Conservation (phyloP, 2,888 invertebrate genomes). For the Hymenopus coronatus region DNA sequence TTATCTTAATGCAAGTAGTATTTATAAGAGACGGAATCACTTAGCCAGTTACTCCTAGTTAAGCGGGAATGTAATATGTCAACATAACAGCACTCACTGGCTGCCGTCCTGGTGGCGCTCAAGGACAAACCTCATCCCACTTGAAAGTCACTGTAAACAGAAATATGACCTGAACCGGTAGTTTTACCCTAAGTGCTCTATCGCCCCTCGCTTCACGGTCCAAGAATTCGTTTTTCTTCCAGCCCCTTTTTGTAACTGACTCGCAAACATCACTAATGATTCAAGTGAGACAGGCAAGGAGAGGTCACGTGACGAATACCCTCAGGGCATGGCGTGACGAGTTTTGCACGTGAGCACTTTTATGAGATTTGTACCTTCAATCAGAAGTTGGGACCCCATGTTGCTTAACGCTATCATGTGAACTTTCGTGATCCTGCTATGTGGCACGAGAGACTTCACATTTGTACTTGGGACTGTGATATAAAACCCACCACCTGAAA, state of each 20-base stretch:
- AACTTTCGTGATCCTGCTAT: background rate
- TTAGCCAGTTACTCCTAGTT: too few species aligned
- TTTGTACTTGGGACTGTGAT: too few species aligned
- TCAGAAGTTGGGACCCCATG: background rate
- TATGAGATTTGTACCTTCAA: background rate
- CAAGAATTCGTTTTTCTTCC: background rate
- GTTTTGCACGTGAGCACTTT: background rate
- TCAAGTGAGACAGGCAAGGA: background rate
- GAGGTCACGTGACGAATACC: background rate
- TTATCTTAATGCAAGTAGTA: too few species aligned
- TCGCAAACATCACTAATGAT: background rate
- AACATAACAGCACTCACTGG: too few species aligned
- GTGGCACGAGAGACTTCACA: background rate
- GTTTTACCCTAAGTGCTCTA: background rate
- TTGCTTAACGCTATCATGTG: background rate
- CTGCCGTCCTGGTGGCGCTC: too few species aligned
- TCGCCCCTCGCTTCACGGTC: background rate
- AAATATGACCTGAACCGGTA: background rate
- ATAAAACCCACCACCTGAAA: too few species aligned
- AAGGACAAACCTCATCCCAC: too few species aligned
- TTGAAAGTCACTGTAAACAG: too few species aligned
- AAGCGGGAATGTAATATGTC: too few species aligned
- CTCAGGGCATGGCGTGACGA: background rate
- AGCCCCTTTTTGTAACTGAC: background rate
- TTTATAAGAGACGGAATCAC: too few species aligned